Percentiles rank a stretch among this genome's conserved stretches.
These are phyloP conservation scores for Meghimatium bilineatum DNA, from an alignment of 2,888 invertebrate species.

Conservation along the genomic window DNA sequence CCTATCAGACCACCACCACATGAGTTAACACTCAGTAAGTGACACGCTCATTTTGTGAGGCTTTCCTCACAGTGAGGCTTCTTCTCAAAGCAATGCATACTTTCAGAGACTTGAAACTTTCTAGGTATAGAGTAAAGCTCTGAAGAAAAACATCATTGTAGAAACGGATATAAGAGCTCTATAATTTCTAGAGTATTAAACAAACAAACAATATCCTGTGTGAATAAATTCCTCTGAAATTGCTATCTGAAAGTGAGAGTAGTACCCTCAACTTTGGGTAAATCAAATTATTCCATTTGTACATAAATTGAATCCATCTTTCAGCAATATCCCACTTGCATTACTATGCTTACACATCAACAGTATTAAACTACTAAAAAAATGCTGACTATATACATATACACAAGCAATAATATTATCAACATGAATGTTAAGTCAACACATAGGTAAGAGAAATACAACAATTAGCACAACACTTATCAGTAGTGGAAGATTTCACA, in stretches of 20 bases:
- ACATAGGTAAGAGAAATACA: constrained; percentile 3
- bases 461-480: constrained; percentile 23
- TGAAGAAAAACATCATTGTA: too few relatives aligned
- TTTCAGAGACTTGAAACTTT: too few relatives aligned
- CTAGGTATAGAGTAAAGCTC: too few relatives aligned
- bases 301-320: neutral
- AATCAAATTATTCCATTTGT: neutral
- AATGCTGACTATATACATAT: neutral
- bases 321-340: neutral
- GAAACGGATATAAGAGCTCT: too few relatives aligned
- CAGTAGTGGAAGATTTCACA: constrained; percentile 4
- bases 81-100: too few relatives aligned
- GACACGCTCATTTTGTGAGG: too few relatives aligned
- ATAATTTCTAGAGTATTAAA: too few relatives aligned
- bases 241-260: neutral
- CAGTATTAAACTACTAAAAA: neutral
- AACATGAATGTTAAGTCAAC: neutral
- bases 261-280: neutral
- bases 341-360: neutral
- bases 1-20: too few relatives aligned
- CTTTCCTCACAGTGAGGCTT: too few relatives aligned
- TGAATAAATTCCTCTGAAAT: too few relatives aligned
- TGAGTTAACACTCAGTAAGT: too few relatives aligned
- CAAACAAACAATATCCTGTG: too few relatives aligned
- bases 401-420: neutral